Base-by-base conservation (phyloP, 2,888 invertebrate species). In the Plusia festucae region DNA sequence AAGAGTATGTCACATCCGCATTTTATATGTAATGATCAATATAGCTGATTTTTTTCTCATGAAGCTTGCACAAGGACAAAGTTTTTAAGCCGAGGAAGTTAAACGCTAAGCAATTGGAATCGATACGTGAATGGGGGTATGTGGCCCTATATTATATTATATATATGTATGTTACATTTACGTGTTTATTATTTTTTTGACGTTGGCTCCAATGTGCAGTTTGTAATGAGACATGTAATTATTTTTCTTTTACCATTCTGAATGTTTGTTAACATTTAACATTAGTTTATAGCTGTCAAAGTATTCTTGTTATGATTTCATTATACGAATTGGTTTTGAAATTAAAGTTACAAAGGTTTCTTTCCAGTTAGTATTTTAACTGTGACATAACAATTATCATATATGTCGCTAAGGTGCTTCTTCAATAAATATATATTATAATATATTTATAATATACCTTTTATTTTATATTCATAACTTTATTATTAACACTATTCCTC, bases 111-210 rank as follows among this genome's bases (percentile, higher is more conserved):
- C 99, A 99, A 91, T 96, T 99, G 87, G 97, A 97, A 90, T 97
- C 97, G 82, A 97, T 99, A 81, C 96, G 97, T 88, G 97, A 98
- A 92, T 96, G 97, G 93, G 99, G 98, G 98, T 98, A 96, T 90
- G 93, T 93, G 70, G 83, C 84, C 85, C 84, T 79, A 67, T 64
- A 53, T 73, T 49, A 57, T 57, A 78, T 68, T 54, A 62, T 78
- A 65, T 79, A 65, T 85, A 78, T 88, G 70, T 89, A 83, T 86
- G 80, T 84, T 82, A 66, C 46, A 74, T 70, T 80, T 83, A 82
- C 85, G 78, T 86, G 82, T 83, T 68, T 57, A 67, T 70, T 60
- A 68, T 66, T 65, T 77, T 40, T 54, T 68, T 22, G 71, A 83
- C 81, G 66, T 88, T 88, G 85, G 85, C 82, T 82, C 86, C 84